Evolutionary conservation across 2,888 invertebrate species (phyloP), one percentile per base, ranked within the genome.

Genomic region (Caenorhabditis sulstoni): DNA sequence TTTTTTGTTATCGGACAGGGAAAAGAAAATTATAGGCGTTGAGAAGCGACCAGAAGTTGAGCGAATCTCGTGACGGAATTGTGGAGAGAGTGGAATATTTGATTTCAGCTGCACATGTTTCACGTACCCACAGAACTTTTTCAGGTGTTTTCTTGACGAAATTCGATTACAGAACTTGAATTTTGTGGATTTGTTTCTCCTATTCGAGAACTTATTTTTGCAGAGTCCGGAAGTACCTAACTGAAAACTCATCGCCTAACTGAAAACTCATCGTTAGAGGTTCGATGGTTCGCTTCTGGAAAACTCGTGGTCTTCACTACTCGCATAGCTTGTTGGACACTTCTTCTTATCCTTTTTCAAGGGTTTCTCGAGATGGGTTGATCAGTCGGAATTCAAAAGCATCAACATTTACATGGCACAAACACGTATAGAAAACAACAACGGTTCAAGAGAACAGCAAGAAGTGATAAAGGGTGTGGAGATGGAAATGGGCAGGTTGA

Each of bases 341-440:
- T 7, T 29, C 3, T 29, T 29, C 29, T 29, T 29, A 5, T 29
- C 29, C 3, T 29, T 29, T 29, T 29, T 7, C n/a, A n/a, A 29
- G 29, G 4, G 3, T 29, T 29, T 29, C 29, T 29, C 29, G 29
- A 29, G 7, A 29, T n/a, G n/a, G n/a, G n/a, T n/a, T n/a, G n/a
- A n/a, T 3, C 29, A 29, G 3, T 29, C 29, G 29, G 29, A 7
- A 29, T 5, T 29, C 29, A 29, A 7, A 29, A 29, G 29, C 29
- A 29, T 3, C 7, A 29, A 29, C 29, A 29, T 29, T 29, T 59
- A 44, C 44, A 66, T 66, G 66, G 66, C 55, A 57, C 45, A 39
- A 55, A 66, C 55, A 66, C 66, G 66, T 66, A 55, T 35, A 44
- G 37, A 66, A 66, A 66, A 52, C 53, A 53, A 62, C 20, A 61